Evolutionary conservation across 2,797 vertebrate genomes (phyloP).

Genomic region (Notolepis coatsorum): DNA sequence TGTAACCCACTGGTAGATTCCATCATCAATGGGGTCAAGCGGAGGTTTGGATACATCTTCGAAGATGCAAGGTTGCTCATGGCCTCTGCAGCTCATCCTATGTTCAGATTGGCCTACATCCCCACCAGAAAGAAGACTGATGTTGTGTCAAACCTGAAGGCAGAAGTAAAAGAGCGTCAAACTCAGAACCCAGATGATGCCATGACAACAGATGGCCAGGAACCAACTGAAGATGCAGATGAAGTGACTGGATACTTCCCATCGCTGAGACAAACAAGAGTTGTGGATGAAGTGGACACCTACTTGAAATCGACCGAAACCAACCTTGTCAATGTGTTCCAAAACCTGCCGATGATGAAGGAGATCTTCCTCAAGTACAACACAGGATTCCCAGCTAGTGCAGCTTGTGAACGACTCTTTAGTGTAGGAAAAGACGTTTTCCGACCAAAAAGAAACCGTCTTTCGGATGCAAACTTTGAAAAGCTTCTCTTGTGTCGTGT

Average conservation of each 20-base stretch:
- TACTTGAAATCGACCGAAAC: constrained; percentile 23
- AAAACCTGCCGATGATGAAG: constrained; percentile 24
- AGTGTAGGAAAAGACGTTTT: constrained; percentile 36
- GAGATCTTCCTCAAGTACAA: constrained; percentile 33
- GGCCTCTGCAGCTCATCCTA: constrained; percentile 35
- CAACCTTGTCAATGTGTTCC: constrained; percentile 29
- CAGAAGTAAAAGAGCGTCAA: constrained; percentile 19
- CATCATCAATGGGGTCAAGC: constrained; percentile 25
- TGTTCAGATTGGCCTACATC: constrained; percentile 33
- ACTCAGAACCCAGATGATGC: constrained; percentile 24
- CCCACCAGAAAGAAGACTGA: constrained; percentile 19
- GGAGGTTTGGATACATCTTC: constrained; percentile 30
- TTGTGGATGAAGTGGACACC: constrained; percentile 26
- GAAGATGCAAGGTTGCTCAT: constrained; percentile 28
- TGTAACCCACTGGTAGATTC: constrained; percentile 25
- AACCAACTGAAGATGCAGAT: constrained; percentile 11
- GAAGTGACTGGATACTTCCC: constrained; percentile 21
- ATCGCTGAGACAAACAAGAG: constrained; percentile 18
- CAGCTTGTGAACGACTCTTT: constrained; percentile 29
- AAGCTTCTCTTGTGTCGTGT: background rate
- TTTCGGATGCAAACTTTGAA: too few relatives aligned
- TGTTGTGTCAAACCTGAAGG: constrained; percentile 31
- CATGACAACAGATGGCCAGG: constrained; percentile 16
- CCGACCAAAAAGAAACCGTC: constrained; percentile 28
- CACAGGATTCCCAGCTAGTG: constrained; percentile 35